These are phyloP conservation scores for Acanthurus leucopareius DNA, from an alignment of 2,797 vertebrate species.

Conservation along the genomic window DNA sequence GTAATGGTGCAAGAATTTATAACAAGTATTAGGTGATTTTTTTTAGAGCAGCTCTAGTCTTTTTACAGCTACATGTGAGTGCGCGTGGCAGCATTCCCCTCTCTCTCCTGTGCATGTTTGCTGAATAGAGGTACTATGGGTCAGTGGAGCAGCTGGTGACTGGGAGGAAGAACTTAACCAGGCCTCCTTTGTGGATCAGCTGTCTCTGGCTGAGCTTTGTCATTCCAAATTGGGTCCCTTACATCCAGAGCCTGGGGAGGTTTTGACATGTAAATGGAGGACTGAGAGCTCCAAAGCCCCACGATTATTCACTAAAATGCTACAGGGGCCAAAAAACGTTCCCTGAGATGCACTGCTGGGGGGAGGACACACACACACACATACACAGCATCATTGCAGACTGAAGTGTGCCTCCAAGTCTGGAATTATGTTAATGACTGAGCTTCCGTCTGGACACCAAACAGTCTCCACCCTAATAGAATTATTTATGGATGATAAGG, in stretches of 20 bases:
- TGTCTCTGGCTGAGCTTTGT: constrained; percentile 85
- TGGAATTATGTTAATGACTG: constrained; percentile 81
- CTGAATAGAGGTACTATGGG: constrained; percentile 83
- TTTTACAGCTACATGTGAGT: constrained; percentile 39
- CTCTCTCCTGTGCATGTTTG: constrained; percentile 54
- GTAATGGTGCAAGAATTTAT: background rate
- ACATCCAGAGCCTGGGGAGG: constrained; percentile 78
- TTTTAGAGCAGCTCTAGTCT: background rate
- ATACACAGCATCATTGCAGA: constrained; percentile 56
- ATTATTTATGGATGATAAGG: constrained; percentile 63
- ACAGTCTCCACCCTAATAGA: constrained; percentile 65
- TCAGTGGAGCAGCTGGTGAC: constrained; percentile 87
- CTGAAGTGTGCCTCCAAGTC: constrained; percentile 82
- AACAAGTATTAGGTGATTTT: constrained; percentile 28
- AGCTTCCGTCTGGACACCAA: constrained; percentile 76
- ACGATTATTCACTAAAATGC: constrained; percentile 81
- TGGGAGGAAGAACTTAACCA: constrained; percentile 88
- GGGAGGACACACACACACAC: constrained; percentile 51
- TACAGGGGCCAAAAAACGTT: constrained; percentile 71
- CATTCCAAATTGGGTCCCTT: constrained; percentile 84
- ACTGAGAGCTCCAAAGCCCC: constrained; percentile 73
- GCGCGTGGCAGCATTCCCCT: constrained; percentile 64
- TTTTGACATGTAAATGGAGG: constrained; percentile 83
- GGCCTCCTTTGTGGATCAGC: constrained; percentile 87
- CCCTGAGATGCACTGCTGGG: constrained; percentile 67